Percentiles rank a stretch among this genome's conserved stretches.
These are phyloP conservation scores for Macquaria australasica DNA, from an alignment of 2,113 vertebrate species.

Conservation along the genomic window DNA sequence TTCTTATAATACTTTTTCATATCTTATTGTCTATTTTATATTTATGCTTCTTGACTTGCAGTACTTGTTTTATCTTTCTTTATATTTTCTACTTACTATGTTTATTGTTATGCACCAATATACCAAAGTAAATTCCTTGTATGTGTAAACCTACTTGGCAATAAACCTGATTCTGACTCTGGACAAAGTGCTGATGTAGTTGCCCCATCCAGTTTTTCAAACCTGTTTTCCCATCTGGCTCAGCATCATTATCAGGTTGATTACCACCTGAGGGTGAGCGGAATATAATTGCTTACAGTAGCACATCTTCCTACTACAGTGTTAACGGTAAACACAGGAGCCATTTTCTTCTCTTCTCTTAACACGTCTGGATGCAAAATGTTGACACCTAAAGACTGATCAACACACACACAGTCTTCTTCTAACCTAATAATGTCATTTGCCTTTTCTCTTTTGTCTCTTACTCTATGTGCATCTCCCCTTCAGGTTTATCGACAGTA, in stretches of 20 bases:
- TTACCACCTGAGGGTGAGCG: background rate
- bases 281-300: background rate
- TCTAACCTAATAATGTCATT: background rate
- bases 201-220: no score
- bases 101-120: no score
- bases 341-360: background rate
- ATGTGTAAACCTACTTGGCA: no score
- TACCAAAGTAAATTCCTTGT: no score
- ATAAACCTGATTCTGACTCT: no score
- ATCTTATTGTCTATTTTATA: no score
- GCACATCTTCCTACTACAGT: background rate
- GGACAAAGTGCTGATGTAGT: background rate
- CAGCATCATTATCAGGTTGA: background rate
- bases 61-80: no score
- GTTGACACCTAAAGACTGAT: background rate
- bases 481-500: slow-evolving; percentile 92
- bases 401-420: background rate
- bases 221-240: background rate
- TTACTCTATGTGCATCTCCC: background rate
- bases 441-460: background rate
- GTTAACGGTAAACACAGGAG: background rate
- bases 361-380: background rate
- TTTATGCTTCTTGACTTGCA: no score
- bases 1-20: no score
- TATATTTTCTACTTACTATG: no score